Base-by-base conservation (phyloP, 2,113 vertebrate species). In the Nothoprocta perdicaria region DNA sequence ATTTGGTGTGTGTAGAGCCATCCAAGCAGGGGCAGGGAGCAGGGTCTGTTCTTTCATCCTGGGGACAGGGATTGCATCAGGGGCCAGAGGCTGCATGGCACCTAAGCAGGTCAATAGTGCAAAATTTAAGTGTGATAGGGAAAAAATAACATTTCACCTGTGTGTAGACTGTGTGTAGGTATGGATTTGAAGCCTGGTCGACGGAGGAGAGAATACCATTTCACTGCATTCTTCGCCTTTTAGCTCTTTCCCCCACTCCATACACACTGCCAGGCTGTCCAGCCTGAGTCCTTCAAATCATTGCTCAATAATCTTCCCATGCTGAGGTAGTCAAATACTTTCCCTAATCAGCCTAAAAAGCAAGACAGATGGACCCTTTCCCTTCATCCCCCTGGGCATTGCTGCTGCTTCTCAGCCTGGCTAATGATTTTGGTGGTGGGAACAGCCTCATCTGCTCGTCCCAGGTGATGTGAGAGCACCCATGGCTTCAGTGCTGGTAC, bases 21-120 rank as follows among this genome's bases (percentile, higher is more conserved):
- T 0, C 0, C 10, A 19, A 19, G 26, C 65, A 58, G 73, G n/a
- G 80, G 63, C 72, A n/a, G 35, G 0, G 0, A 26, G 55, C 12
- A 10, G 35, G 13, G 29, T 18, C 67, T 45, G 35, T 46, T 18
- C 3, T 4, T 57, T 63, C 60, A 35, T 14, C 14, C 53, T 29
- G 53, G 53, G 26, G 26, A 29, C 53, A 31, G 53, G 15, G 53
- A 17, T 31, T 57, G 53, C 29, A 6, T 6, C 27, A 10, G 53
- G 27, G 15, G 27, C 15, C 9, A 15, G 27, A 31, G 53, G 53
- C 27, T 57, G 55, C 2, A 0, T 43, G 62, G 17, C 35, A 40
- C 8, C 3, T 24, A n/a, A 76, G 71, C 62, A 66, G 23, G 29
- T 65, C 58, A 61, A 22, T 24, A 9, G 23, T 0, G 1, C 35